Base-by-base conservation (phyloP, 2,888 invertebrate species). In the Penaeus monodon region DNA sequence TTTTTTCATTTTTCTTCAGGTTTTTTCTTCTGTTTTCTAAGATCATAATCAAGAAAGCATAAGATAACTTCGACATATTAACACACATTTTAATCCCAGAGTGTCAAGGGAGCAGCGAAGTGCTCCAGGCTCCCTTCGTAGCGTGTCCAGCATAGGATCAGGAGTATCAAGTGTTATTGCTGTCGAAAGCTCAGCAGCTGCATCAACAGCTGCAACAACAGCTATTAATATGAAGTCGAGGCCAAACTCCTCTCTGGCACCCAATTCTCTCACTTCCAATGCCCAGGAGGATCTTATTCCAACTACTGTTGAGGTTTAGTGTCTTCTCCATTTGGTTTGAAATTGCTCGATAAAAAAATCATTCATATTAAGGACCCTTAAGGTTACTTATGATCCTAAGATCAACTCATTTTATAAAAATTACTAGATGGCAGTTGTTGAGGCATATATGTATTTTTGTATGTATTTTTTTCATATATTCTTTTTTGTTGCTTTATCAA, bases 91-190 rank as follows among this genome's bases (percentile, higher is more conserved):
- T 66, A 17, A 44, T 73, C 33, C 44, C 38, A 88, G 89, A 70
- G 85, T 86, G 22, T 82, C 86, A 12, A 70, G 87, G 49, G 90
- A 90, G 77, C 90, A 88, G 68, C 86, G 90, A 33, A 90, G 90
- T 66, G 90, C 90, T 77, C 90, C 88, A 2, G 90, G 90, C 33
- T 90, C 90, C 27, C 76, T 90, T 4, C 81, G 90, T 20, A 88
- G 88, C 63, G 87, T 88, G 33, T 88, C 90, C 73, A 90, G 90
- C 68, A 38, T 90, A n/a, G 90, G 90, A 17, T 90, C 90, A 1
- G 90, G 80, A 6, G 87, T 88, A 33, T 90, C 90, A 2, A 90
- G 90, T 64, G 88, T 90, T 22, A 86, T 90, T 22, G 87, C 86
- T n/a, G 88, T 77, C 33, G 88, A 88, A 24, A 73, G 63, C 6